A percentile compares a stretch with the other conserved stretches of the same genome.
Evolutionary conservation across 1,140 invertebrate species (phyloP).

Genomic region (Achroia grisella): DNA sequence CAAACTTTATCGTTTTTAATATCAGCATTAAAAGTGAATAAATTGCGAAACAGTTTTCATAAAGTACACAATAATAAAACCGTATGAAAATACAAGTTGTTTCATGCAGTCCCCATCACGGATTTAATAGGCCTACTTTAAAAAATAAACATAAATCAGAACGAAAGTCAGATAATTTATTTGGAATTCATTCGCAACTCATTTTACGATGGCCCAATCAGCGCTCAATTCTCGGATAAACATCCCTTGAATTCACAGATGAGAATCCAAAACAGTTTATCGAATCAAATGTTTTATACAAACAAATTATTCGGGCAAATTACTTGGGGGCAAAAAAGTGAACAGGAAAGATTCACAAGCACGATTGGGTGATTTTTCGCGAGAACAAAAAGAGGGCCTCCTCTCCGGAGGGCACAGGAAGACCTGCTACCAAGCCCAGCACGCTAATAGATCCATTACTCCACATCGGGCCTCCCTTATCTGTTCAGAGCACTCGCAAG

Average conservation of each 20-base stretch:
- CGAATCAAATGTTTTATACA: constrained; percentile 31
- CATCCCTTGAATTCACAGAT: constrained; percentile 10
- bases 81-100: background rate
- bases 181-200: constrained; percentile 20
- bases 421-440: constrained; percentile 8
- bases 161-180: constrained; percentile 25
- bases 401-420: constrained; percentile 14
- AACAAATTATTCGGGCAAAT: constrained; percentile 29
- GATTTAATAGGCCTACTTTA: constrained; percentile 11
- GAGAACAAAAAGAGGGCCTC: constrained; percentile 26
- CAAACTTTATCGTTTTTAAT: no score
- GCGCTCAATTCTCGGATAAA: constrained; percentile 26
- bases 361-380: constrained; percentile 33
- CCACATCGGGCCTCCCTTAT: constrained; percentile 48
- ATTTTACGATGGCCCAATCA: constrained; percentile 23
- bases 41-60: background rate
- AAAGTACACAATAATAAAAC: background rate
- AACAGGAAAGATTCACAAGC: constrained; percentile 26
- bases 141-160: constrained; percentile 24
- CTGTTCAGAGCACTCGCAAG: constrained; percentile 47
- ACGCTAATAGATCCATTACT: constrained; percentile 53
- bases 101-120: background rate
- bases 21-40: no score
- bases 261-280: constrained; percentile 26
- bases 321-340: constrained; percentile 20